Evolutionary conservation across 2,797 vertebrate species (phyloP), one percentile per base, ranked within the genome.

Genomic region (Hylomyscus alleni): DNA sequence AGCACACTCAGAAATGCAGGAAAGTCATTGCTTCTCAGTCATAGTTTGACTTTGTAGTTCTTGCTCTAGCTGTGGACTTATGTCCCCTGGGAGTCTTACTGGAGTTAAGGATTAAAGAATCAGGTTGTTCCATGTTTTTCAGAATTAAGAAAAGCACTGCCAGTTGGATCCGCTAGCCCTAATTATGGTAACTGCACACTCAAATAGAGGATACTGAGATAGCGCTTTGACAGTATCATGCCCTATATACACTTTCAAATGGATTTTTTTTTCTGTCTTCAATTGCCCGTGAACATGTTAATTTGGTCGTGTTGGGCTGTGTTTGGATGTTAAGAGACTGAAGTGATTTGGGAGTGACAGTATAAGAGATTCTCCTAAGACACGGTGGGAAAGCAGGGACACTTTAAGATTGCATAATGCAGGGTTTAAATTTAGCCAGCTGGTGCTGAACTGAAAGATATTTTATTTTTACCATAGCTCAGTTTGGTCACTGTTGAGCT

Each of bases 91-190:
- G 97, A 95, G 86, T 92, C 78, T 96, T 90, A 87, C 73, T 90
- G 88, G 90, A 95, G 84, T 93, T 93, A 89, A 97, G 58, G 91
- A 97, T 96, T 97, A 97, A 96, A 98, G 98, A 98, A 97, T 93
- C 95, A 92, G 87, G 73, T 96, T 96, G 80, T 96, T 96, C 94
- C 91, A 95, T 95, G 96, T 95, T 97, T 97, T 94, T 90, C 29
- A 80, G 91, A 97, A 96, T 96, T 96, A 96, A 95, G 95, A 92
- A 96, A 97, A 96, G 58, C 81, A 67, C 81, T 89, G 29, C 90
- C 76, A 88, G 92, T 97, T 95, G 78, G 72, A 93, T 91, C 72
- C 93, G 95, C 85, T 94, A 96, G 73, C 17, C 88, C 86, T 98
- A 97, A 96, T 93, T 96, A 97, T 85, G 97, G 93, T 87, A 97